Evolutionary conservation across 2,888 invertebrate species (phyloP).

Genomic region (Lamellibrachia satsuma): DNA sequence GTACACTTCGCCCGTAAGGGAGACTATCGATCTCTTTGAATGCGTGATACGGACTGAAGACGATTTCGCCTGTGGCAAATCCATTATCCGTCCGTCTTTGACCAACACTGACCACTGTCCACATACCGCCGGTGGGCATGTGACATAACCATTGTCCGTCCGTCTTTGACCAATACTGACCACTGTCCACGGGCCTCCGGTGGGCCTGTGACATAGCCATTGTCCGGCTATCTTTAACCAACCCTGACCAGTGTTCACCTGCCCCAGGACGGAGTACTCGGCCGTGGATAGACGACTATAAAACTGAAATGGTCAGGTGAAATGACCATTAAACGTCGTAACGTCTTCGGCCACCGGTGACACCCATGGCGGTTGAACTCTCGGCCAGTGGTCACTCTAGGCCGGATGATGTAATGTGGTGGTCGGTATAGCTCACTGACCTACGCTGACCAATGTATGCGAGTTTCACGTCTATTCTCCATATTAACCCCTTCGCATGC

Average conservation of each 20-base stretch:
- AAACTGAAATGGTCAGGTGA: background rate
- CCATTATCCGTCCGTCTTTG: background rate
- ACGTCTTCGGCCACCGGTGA: background rate
- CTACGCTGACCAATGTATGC: too few relatives aligned
- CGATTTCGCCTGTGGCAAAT: background rate
- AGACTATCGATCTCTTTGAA: background rate
- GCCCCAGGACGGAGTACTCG: background rate
- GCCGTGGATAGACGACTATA: background rate
- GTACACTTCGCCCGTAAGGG: background rate
- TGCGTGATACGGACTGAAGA: background rate
- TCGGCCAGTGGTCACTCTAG: background rate
- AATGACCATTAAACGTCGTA: background rate
- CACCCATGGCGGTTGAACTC: background rate
- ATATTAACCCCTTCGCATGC: background rate
- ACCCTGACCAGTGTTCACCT: background rate
- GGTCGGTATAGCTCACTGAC: background rate
- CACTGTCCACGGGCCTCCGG: background rate
- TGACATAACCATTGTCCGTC: background rate
- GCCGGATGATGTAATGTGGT: background rate
- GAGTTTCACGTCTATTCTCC: background rate
- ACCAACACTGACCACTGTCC: background rate
- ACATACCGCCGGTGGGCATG: background rate
- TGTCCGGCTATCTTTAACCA: background rate
- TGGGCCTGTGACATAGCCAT: background rate
- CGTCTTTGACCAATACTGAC: background rate